Conservation (phyloP, 2,888 invertebrate genomes). For the Agrotis puta region DNA sequence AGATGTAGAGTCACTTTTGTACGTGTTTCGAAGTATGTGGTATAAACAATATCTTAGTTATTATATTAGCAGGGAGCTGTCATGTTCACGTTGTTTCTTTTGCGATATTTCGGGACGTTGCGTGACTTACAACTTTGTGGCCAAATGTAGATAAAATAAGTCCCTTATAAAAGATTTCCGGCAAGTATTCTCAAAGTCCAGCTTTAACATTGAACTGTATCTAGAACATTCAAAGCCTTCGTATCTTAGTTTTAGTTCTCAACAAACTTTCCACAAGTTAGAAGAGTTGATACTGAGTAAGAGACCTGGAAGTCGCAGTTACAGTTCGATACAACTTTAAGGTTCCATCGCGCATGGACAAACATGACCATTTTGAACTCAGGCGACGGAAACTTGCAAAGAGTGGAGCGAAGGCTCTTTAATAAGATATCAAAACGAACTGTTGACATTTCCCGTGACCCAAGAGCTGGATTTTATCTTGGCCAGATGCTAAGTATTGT, state of each 20-base stretch:
- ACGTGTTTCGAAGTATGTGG: neutral
- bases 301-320: neutral
- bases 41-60: neutral
- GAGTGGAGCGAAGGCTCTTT: neutral
- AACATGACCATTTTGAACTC: neutral
- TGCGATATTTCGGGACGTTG: neutral
- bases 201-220: neutral
- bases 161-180: too few species aligned
- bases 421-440: too few species aligned
- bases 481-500: too few species aligned
- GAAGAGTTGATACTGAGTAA: slow-evolving; percentile 14
- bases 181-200: neutral
- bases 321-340: slow-evolving; percentile 9
- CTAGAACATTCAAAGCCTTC: slow-evolving; percentile 21
- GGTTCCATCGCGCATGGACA: slow-evolving; percentile 1
- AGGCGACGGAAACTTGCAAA: neutral
- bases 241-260: slow-evolving; percentile 12
- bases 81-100: neutral
- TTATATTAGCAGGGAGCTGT: neutral
- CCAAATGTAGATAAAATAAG: too few species aligned
- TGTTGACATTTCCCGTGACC: too few species aligned
- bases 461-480: too few species aligned
- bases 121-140: neutral
- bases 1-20: neutral
- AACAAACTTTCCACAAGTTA: slow-evolving; percentile 21